Percentiles rank a stretch among this genome's conserved stretches.
These are phyloP conservation scores for Brienomyrus brachyistius DNA, from an alignment of 2,113 vertebrate genomes.

Conservation along the genomic window DNA sequence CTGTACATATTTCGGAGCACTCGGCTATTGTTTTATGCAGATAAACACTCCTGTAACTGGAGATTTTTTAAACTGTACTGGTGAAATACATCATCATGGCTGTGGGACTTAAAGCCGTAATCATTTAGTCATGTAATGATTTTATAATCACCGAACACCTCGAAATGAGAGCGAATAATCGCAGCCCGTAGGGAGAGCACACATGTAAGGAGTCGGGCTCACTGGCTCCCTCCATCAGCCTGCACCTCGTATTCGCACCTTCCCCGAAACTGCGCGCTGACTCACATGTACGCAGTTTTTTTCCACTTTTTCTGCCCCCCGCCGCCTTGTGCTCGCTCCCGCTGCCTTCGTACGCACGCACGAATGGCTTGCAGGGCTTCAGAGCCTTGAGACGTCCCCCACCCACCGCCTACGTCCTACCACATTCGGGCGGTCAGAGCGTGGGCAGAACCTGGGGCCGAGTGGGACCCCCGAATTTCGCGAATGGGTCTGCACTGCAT, in stretches of 20 bases:
- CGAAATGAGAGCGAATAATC: conserved; percentile 7
- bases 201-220: background rate
- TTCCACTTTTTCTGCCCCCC: background rate
- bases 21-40: background rate
- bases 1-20: background rate
- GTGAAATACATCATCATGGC: background rate
- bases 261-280: conserved; percentile 44
- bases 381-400: background rate
- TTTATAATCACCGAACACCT: background rate
- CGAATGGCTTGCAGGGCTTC: background rate
- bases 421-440: background rate
- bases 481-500: background rate
- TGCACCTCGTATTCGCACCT: conserved; percentile 33
- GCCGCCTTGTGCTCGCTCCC: background rate
- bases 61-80: background rate
- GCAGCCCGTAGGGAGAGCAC: background rate
- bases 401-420: background rate
- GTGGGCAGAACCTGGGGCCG: background rate
- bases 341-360: conserved; percentile 17
- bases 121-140: background rate
- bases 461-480: background rate
- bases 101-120: background rate
- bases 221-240: conserved; percentile 19
- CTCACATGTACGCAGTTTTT: conserved; percentile 31
- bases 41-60: background rate